Conservation (phyloP, 2,888 invertebrate genomes). For the Brenthis daphne region DNA sequence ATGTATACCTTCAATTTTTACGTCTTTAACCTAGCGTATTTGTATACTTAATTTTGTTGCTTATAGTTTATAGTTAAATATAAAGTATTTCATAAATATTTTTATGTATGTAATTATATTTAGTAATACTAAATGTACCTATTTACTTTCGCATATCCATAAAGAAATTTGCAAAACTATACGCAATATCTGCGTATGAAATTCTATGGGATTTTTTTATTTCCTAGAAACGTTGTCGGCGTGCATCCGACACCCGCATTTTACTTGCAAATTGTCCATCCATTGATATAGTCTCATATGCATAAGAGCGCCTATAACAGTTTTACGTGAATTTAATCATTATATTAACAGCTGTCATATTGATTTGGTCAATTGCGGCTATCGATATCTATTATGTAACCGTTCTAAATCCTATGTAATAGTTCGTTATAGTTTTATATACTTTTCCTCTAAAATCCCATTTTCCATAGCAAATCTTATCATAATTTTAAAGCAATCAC, state of each 20-base stretch:
- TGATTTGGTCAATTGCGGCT: constrained; percentile 19
- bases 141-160: constrained; percentile 1
- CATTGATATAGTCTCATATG: constrained; percentile 59
- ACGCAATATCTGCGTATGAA: constrained; percentile 57
- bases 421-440: too few species aligned
- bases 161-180: constrained; percentile 18
- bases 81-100: too few species aligned
- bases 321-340: constrained; percentile 39
- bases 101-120: too few species aligned
- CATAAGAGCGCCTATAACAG: constrained; percentile 41
- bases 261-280: constrained; percentile 79
- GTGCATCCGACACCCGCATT: constrained; percentile 70
- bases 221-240: constrained; percentile 52
- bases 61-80: too few species aligned
- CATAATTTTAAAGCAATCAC: neutral
- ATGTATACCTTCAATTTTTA: too few species aligned
- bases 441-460: neutral
- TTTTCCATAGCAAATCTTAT: neutral
- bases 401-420: neutral
- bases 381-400: constrained; percentile 2
- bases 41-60: too few species aligned
- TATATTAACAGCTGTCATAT: constrained; percentile 21
- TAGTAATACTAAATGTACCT: neutral
- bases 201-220: constrained; percentile 50
- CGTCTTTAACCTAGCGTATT: too few species aligned